Evolutionary conservation across 2,888 invertebrate species (phyloP).

Genomic region (Amiota communis): DNA sequence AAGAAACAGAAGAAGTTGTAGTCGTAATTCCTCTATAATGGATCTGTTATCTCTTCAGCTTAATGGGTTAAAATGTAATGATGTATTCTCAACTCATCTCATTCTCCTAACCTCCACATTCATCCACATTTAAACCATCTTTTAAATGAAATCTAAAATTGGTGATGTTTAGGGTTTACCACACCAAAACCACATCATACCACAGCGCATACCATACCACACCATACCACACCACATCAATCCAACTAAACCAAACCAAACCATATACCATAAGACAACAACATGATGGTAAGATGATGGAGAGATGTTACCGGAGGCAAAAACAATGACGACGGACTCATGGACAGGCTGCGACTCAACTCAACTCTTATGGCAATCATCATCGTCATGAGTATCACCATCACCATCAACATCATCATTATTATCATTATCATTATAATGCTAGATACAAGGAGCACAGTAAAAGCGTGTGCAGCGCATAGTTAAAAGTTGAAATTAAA

Average conservation of each 20-base stretch:
- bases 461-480: conserved; percentile 38
- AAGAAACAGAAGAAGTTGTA: conserved; percentile 47
- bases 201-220: not conserved
- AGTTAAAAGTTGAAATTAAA: conserved; percentile 65
- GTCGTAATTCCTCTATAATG: conserved; percentile 66
- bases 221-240: not conserved
- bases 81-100: not conserved
- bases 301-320: not conserved
- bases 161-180: conserved; percentile 13
- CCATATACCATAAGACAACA: not conserved
- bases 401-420: not conserved
- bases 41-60: conserved; percentile 64
- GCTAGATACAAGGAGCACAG: not conserved
- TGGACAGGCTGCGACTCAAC: no score
- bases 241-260: not conserved
- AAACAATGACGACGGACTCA: not conserved
- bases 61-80: conserved; percentile 56
- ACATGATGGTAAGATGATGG: not conserved
- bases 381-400: not conserved
- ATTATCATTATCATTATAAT: not conserved
- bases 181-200: not conserved
- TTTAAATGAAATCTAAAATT: conserved; percentile 19
- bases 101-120: no score
- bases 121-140: not conserved
- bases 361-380: no score